Percentiles rank a stretch among this genome's conserved stretches.
Evolutionary conservation across 2,888 invertebrate genomes (phyloP).

Genomic region (Phaonia tiefii): DNA sequence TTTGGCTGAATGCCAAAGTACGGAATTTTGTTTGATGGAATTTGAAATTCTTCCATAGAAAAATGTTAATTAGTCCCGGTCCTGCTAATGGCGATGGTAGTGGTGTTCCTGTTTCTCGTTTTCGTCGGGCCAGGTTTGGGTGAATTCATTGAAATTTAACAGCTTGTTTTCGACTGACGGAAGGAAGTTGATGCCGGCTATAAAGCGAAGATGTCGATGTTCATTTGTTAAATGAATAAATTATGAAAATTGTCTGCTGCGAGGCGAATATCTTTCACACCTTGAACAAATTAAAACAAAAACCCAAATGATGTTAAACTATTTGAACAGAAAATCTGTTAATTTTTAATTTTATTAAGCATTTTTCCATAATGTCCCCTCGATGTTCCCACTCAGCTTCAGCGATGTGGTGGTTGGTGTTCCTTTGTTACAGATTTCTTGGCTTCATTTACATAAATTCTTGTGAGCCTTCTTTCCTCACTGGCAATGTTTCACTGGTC

Average conservation of each 20-base stretch:
- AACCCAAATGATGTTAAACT: constrained; percentile 35
- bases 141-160: constrained; percentile 11
- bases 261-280: constrained; percentile 33
- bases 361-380: neutral
- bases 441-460: constrained; percentile 26
- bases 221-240: constrained; percentile 60
- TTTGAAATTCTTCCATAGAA: constrained; percentile 16
- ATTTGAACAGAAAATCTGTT: constrained; percentile 30
- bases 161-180: neutral
- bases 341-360: constrained; percentile 36
- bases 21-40: constrained; percentile 21
- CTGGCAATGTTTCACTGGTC: constrained; percentile 14
- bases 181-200: neutral
- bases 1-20: constrained; percentile 20
- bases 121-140: neutral
- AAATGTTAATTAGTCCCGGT: constrained; percentile 47
- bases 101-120: no score
- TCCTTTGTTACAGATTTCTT: constrained; percentile 4
- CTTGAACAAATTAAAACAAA: constrained; percentile 24
- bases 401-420: neutral
- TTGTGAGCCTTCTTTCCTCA: neutral
- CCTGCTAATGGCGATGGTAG: no score
- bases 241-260: constrained; percentile 43
- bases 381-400: neutral
- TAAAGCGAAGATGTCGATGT: constrained; percentile 11